Evolutionary conservation across 1,140 invertebrate species (phyloP).

Genomic region (Ganaspis sp.): DNA sequence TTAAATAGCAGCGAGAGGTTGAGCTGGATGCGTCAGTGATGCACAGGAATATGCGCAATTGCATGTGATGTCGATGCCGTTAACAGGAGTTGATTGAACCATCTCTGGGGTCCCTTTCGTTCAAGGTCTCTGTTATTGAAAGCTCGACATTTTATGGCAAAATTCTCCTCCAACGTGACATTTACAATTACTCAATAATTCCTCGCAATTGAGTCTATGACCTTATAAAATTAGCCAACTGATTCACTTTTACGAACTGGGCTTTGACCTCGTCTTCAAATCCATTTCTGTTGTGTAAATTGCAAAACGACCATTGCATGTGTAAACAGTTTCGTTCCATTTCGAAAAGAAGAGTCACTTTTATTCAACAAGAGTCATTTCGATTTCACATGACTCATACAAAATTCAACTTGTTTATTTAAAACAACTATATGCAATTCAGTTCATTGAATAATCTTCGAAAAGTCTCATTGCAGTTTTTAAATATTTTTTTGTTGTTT

Average conservation of each 20-base stretch:
- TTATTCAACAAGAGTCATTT: neutral
- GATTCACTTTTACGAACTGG: conserved; percentile 23
- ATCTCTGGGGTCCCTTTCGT: conserved; percentile 43
- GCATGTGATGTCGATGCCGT: conserved; percentile 34
- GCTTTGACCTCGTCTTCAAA: conserved; percentile 27
- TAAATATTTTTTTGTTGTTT: too few relatives aligned
- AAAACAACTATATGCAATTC: neutral
- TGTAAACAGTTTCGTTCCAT: conserved; percentile 14
- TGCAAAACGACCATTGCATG: neutral
- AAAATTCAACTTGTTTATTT: neutral
- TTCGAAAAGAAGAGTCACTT: neutral
- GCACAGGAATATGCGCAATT: conserved; percentile 44
- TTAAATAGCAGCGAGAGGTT: neutral
- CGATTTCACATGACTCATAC: neutral
- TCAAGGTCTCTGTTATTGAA: conserved; percentile 47
- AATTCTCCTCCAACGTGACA: neutral
- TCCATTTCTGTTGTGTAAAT: conserved; percentile 11
- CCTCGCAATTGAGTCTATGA: neutral
- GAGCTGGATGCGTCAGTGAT: conserved; percentile 42
- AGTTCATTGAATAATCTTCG: neutral
- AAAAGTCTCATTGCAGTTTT: too few relatives aligned
- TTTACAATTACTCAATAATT: neutral
- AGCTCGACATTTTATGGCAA: neutral
- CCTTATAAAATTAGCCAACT: conserved; percentile 20
- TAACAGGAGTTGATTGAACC: conserved; percentile 59